Percentiles rank a stretch among this genome's conserved stretches.
Conservation (phyloP, 1,140 invertebrate species). For the Hyles euphorbiae region DNA sequence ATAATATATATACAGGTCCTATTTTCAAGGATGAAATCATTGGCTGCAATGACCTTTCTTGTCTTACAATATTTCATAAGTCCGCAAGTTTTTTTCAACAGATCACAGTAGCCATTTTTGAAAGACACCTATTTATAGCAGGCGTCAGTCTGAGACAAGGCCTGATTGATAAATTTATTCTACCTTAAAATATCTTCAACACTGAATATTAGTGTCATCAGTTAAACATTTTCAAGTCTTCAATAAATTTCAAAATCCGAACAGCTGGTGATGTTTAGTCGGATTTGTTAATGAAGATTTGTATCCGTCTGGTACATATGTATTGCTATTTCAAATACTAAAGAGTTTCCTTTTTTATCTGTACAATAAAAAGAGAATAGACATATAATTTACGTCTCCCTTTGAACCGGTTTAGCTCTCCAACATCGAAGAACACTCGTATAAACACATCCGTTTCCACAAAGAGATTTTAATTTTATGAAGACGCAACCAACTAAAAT, state of each 20-base stretch:
- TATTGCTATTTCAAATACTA: constrained; percentile 36
- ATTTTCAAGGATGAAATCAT: no score
- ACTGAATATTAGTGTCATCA: no score
- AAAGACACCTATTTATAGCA: no score
- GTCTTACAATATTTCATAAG: no score
- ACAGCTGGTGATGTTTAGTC: constrained; percentile 43
- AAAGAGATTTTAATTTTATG: constrained; percentile 33
- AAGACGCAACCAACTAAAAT: constrained; percentile 29
- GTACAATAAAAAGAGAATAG: constrained; percentile 32
- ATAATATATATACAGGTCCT: no score
- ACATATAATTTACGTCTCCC: constrained; percentile 40
- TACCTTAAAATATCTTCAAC: no score
- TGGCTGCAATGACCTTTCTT: no score
- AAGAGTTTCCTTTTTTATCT: constrained; percentile 36
- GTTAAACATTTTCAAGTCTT: no score
- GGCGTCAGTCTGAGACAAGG: no score
- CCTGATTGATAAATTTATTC: no score
- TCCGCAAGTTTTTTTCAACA: no score
- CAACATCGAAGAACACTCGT: not conserved
- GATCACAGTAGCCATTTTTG: no score
- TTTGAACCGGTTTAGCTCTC: constrained; percentile 38
- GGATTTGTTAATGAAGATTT: constrained; percentile 54
- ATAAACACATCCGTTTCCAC: constrained; percentile 14
- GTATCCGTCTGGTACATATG: constrained; percentile 41
- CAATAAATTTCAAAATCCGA: not conserved